Conservation (phyloP, 2,113 vertebrate genomes). For the Euleptes europaea region DNA sequence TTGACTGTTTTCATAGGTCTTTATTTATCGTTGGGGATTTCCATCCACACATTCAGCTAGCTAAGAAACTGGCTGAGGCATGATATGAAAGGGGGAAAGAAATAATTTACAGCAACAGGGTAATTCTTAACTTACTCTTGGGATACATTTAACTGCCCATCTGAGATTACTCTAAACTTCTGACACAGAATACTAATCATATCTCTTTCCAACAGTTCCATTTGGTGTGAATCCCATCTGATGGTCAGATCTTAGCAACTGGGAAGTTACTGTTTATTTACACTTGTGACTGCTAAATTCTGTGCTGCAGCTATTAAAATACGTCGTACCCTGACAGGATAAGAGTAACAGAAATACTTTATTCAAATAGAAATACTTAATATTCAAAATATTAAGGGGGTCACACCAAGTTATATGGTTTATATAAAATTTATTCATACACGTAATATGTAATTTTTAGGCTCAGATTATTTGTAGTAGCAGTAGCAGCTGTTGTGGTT, state of each 20-base stretch:
- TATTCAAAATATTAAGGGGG: too few species aligned
- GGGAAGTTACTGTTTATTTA: slow-evolving; percentile 19
- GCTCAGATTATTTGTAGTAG: too few species aligned
- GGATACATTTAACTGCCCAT: neutral
- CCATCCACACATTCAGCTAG: neutral
- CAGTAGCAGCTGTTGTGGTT: too few species aligned
- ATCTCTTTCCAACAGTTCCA: slow-evolving; percentile 30
- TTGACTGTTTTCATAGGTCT: neutral
- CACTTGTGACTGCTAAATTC: too few species aligned
- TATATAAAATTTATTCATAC: too few species aligned
- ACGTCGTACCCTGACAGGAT: too few species aligned
- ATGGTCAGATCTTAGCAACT: slow-evolving; percentile 28
- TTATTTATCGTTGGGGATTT: neutral
- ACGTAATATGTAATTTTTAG: too few species aligned
- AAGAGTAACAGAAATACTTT: too few species aligned
- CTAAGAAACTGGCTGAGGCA: neutral
- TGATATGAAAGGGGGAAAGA: neutral
- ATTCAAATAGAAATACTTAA: too few species aligned
- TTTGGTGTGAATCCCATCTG: neutral
- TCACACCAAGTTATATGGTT: too few species aligned
- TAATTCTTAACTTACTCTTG: slow-evolving; percentile 5
- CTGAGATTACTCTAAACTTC: rapidly evolving
- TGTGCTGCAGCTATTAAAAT: too few species aligned
- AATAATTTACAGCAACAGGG: neutral
- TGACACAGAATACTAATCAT: neutral